phyloP scores from a whole-genome alignment of 2,113 vertebrate species.

The Peromyscus polionotus region DNA sequence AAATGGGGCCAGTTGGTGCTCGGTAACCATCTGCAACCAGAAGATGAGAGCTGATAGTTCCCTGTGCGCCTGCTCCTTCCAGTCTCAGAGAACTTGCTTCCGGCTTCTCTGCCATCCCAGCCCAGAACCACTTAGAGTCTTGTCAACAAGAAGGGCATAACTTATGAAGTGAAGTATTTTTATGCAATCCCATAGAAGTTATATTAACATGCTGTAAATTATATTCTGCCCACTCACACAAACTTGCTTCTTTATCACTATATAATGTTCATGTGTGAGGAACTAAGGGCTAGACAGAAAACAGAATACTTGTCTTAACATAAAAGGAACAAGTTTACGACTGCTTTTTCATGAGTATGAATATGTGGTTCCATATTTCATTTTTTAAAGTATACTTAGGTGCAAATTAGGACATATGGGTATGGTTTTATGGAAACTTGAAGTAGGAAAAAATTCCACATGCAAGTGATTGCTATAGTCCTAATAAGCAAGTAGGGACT shows the following conservation, averaged over 20 bases:
- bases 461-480: accelerated
- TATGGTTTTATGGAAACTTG: constrained; percentile 47
- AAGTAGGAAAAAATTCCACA: neutral
- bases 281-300: neutral
- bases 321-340: neutral
- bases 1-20: neutral
- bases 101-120: neutral
- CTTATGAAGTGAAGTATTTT: neutral
- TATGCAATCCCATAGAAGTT: neutral
- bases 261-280: neutral
- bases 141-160: neutral
- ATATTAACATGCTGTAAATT: neutral
- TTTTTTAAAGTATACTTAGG: constrained; percentile 40
- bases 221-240: constrained; percentile 3
- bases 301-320: neutral
- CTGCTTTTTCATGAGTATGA: constrained; percentile 5
- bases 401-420: constrained; percentile 40
- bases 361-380: neutral
- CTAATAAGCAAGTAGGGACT: constrained; percentile 64
- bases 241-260: constrained; percentile 31
- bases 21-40: neutral
- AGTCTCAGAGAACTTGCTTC: neutral
- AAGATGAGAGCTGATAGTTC: neutral
- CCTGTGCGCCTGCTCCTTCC: neutral
- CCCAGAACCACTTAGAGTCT: neutral